Conservation (phyloP, 2,888 invertebrate genomes). For the Tetramorium bicarinatum region DNA sequence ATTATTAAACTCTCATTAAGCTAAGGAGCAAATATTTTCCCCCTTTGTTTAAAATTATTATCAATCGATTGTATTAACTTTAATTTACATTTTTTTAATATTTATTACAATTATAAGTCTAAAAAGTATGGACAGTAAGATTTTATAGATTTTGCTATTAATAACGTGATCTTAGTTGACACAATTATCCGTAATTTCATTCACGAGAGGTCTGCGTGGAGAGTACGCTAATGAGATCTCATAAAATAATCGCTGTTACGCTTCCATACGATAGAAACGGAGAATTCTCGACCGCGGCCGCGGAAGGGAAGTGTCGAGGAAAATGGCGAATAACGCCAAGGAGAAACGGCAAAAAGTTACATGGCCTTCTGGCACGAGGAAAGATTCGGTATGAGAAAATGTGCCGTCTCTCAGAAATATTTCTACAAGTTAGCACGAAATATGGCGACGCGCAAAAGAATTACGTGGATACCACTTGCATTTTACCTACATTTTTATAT, state of each 20-base stretch:
- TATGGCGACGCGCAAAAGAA: neutral
- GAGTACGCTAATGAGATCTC: slow-evolving; percentile 29
- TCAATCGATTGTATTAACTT: neutral
- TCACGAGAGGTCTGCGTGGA: slow-evolving; percentile 9
- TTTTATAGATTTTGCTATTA: slow-evolving; percentile 18
- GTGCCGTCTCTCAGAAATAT: slow-evolving; percentile 12
- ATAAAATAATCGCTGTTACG: slow-evolving; percentile 8
- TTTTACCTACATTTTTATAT: neutral
- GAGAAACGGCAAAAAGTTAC: slow-evolving; percentile 39
- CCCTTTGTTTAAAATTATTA: neutral
- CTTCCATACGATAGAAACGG: slow-evolving; percentile 19
- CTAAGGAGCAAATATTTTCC: neutral
- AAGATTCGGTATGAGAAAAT: slow-evolving; percentile 32
- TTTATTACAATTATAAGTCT: neutral
- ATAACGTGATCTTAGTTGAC: slow-evolving; percentile 21
- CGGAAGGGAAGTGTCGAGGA: slow-evolving; percentile 20
- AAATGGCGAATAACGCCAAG: slow-evolving; percentile 39
- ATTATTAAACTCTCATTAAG: slow-evolving; percentile 9
- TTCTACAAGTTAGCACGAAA: neutral
- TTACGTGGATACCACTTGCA: neutral
- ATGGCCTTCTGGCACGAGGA: slow-evolving; percentile 40
- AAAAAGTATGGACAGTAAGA: neutral
- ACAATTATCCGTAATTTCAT: slow-evolving; percentile 18
- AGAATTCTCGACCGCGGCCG: slow-evolving; percentile 15
- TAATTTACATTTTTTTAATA: neutral